Base-by-base conservation (phyloP, 1,140 invertebrate species). In the Drosophila punjabiensis region DNA sequence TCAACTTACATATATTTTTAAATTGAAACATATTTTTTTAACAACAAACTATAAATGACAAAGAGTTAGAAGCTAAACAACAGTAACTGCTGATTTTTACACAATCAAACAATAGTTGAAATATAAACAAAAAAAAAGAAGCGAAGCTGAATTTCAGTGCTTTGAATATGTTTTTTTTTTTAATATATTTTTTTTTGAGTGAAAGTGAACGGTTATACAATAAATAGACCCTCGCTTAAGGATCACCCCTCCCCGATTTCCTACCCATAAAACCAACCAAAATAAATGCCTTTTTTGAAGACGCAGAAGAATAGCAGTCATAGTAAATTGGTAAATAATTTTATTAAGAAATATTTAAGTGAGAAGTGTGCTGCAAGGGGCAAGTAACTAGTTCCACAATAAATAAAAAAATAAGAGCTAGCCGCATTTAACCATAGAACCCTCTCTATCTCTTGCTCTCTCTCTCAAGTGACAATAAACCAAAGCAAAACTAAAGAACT, bases 401-500 rank as follows among this genome's bases (percentile, higher is more conserved):
- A 16, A 37, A 58, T 1, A 66, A 20, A 24, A 33, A 20, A 9
- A 4, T 5, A 30, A 30, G 16, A 18, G n/a, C 28, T 52, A 66
- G 28, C 53, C 41, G 73, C 73, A 76, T 76, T 76, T 76, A 75
- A 32, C 60, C 55, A 76, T 56, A 63, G 58, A 63, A 56, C 20
- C 33, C 45, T 58, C 28, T 32, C 53, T 52, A 39, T 55, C 48
- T 50, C 3, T 48, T 3, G 8, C 13, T 30, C 5, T 67, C 50
- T 63, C 59, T 67, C 61, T 76, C 74, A 76, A 75, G 61, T 56
- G 76, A 79, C 76, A 79, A 79, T 79, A 79, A 79, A 78, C 76
- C 76, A 24, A 79, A 56, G 37, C 48, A 28, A 48, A 39, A 67
- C 71, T 47, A 39, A 53, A 33, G 32, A 39, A 32, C 55, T 39